Base-by-base conservation (phyloP, 2,888 invertebrate genomes). In the Scaptomyza cyrtandrae region DNA sequence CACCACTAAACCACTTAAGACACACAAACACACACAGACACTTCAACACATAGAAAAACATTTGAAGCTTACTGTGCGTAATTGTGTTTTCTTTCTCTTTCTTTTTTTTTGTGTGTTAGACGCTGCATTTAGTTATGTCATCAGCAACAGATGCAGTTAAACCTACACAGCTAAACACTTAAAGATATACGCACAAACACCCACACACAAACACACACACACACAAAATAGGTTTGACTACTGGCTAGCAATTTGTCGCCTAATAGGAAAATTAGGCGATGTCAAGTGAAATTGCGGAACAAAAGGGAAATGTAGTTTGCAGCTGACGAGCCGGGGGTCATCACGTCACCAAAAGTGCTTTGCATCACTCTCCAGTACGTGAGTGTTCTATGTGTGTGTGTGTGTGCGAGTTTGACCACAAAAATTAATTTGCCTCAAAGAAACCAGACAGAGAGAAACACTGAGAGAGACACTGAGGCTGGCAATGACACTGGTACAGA, bases 111-210 rank as follows among this genome's bases (percentile, higher is more conserved):
- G 27, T 24, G 50, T 39, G 19, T 37, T 11, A 43, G 24, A 19
- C 54, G 11, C 10, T 71, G 58, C 71, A 70, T 46, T 71, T 19
- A 61, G 56, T 84, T 81, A 83, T 80, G 84, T 86, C 86, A 86
- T 80, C 65, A 52, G 46, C 50, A 55, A 61, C 64, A 71, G 66
- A 62, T 80, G 75, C 61, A 56, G 14, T 27, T 46, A 29, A 24
- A 46, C 13, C 7, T 7, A 49, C 35, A 27, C 27, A 56, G 24
- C 58, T 14, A 44, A 73, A 16, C 31, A 16, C 48, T 39, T 39
- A 60, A 31, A 37, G n/a, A n/a, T 6, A 62, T 11, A 37, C 44
- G 54, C 19, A 49, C 16, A 48, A n/a, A 43, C 9, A 57, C 10
- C 35, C 29, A 48, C 31, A 31, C 43, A 19, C 43, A 24, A 9